phyloP scores from a whole-genome alignment of 1,140 invertebrate genomes.

The Stenopsyche tienmushanensis region DNA sequence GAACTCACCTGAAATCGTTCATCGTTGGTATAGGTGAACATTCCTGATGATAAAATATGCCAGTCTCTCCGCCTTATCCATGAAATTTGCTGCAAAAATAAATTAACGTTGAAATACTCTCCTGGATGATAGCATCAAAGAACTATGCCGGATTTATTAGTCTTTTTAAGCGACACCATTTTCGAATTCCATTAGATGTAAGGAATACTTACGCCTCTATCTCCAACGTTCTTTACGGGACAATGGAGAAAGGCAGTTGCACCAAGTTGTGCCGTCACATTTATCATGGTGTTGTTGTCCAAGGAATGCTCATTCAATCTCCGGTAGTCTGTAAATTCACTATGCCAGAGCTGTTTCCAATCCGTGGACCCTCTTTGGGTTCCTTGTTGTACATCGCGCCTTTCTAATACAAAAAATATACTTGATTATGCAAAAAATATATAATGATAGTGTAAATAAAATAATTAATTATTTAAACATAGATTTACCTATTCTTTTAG shows the following conservation, averaged over 20 bases:
- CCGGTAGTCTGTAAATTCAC: conserved; percentile 59
- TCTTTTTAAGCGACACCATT: too few species aligned
- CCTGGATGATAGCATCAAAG: too few species aligned
- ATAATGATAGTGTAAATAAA: too few species aligned
- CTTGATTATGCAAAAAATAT: too few species aligned
- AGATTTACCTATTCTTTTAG: conserved; percentile 29
- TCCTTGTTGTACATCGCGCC: conserved; percentile 27
- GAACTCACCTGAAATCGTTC: conserved; percentile 80
- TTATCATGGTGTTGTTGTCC: conserved; percentile 44
- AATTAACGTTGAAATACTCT: background rate
- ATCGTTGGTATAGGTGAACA: conserved; percentile 89
- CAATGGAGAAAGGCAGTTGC: conserved; percentile 57
- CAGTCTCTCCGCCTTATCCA: conserved; percentile 89
- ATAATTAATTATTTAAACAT: background rate
- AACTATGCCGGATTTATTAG: too few species aligned
- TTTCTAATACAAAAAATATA: conserved; percentile 25
- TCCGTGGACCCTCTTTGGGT: conserved; percentile 47
- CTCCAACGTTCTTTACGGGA: conserved; percentile 51
- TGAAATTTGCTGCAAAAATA: conserved; percentile 69
- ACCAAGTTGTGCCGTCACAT: conserved; percentile 55
- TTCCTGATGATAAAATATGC: conserved; percentile 88
- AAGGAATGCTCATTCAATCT: conserved; percentile 58
- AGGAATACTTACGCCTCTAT: conserved; percentile 40
- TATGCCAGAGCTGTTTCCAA: conserved; percentile 63
- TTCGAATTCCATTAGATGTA: background rate